Percentiles rank a stretch among this genome's conserved stretches.
Evolutionary conservation across 2,888 invertebrate genomes (phyloP).

Genomic region (Melipona beecheii): DNA sequence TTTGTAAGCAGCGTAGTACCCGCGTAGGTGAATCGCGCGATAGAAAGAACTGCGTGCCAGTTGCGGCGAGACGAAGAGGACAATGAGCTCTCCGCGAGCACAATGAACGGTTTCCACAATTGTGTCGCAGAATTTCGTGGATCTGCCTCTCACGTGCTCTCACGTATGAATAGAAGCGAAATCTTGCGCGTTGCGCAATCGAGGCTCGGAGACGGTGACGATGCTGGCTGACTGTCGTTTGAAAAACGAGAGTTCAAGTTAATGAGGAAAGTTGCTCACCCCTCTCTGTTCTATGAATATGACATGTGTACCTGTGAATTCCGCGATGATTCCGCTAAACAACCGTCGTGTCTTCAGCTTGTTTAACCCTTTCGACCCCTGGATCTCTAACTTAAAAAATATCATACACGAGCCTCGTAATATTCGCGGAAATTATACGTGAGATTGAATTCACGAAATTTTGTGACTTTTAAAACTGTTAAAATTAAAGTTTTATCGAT

Average conservation of each 20-base stretch:
- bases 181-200: conserved; percentile 65
- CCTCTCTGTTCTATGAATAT: background rate
- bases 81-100: conserved; percentile 40
- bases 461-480: too few relatives aligned
- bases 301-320: background rate
- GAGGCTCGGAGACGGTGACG: conserved; percentile 5
- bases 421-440: too few relatives aligned
- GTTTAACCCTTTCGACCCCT: background rate
- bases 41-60: conserved; percentile 29
- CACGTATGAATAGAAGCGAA: conserved; percentile 63
- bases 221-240: conserved; percentile 14
- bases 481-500: too few relatives aligned
- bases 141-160: conserved; percentile 50
- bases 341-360: background rate
- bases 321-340: background rate
- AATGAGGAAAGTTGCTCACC: conserved; percentile 54
- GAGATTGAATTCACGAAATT: too few relatives aligned
- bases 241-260: conserved; percentile 64
- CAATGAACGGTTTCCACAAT: conserved; percentile 52
- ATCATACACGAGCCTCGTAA: too few relatives aligned
- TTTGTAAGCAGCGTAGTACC: too few relatives aligned
- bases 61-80: background rate
- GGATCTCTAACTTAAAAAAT: too few relatives aligned
- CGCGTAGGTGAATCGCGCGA: conserved; percentile 1
- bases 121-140: conserved; percentile 53